Base-by-base conservation (phyloP, 2,888 invertebrate species). In the Lasioglossum calceatum region DNA sequence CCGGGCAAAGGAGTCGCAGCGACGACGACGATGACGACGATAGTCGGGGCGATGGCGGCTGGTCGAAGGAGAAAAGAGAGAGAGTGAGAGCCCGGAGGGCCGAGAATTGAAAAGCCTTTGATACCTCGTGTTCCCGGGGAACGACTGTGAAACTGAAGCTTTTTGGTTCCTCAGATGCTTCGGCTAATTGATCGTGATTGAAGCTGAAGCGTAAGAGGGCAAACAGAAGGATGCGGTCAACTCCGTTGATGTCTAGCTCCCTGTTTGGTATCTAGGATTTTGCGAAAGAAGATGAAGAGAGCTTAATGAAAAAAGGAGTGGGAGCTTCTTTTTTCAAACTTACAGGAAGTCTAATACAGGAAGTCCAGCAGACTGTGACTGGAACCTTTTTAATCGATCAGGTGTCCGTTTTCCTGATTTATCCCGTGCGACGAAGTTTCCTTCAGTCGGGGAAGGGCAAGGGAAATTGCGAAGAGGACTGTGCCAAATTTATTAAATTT, bases 141-240 rank as follows among this genome's bases (percentile, higher is more conserved):
- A 39, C 74, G 67, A 77, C 44, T 77, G 77, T 44, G 67, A 67
- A 77, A 77, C 77, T 47, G 47, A 67, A 64, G 77, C 67, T 77
- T 77, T 77, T 54, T 23, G 54, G 54, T n/a, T 10, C 54, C 47
- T 32, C 67, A 44, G 44, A 44, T 67, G 47, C 36, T 47, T 77
- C 67, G 47, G 36, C 36, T 78, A 78, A 78, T 78, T 78, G 77
- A 70, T 47, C 70, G 70, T 50, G 77, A 50, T 78, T 70, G 47
- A 50, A n/a, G 32, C 50, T 36, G n/a, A n/a, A n/a, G 16, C 23
- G 77, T 16, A 19, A 47, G 8, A 78, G 70, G 50, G 36, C 50
- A 70, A 77, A 77, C 50, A n/a, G 44, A 58, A 50, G 23, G 19
- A 2, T 19, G 23, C 19, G n/a, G 16, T 36, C 71, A 8, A 23